phyloP scores from a whole-genome alignment of 2,797 vertebrate genomes.

The Pseudochromis fuscus region DNA sequence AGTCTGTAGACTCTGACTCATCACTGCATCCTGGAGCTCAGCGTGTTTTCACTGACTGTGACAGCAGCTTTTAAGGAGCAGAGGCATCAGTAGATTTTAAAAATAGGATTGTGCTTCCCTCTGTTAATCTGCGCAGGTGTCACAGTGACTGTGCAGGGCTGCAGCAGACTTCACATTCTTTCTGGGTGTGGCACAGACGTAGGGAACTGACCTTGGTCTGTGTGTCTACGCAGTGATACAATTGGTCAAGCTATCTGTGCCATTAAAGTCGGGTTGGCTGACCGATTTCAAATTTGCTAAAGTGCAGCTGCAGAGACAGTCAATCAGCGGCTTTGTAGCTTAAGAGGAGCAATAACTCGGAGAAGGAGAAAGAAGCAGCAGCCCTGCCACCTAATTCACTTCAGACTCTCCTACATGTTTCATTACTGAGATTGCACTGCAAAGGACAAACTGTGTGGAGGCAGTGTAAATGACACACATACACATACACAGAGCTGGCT shows the following conservation, averaged over 20 bases:
- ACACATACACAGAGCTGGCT: constrained; percentile 27
- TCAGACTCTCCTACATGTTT: constrained; percentile 55
- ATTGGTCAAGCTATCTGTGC: constrained; percentile 19
- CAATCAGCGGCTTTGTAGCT: constrained; percentile 43
- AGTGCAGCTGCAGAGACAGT: constrained; percentile 50
- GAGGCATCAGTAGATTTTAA: constrained; percentile 20
- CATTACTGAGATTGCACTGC: constrained; percentile 78
- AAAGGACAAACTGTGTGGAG: constrained; percentile 53
- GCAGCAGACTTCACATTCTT: constrained; percentile 1
- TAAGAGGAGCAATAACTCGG: constrained; percentile 56
- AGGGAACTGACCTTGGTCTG: constrained; percentile 40
- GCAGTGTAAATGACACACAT: constrained; percentile 33
- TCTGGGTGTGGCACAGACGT: constrained; percentile 18
- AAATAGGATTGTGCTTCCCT: constrained; percentile 38
- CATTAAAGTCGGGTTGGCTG: constrained; percentile 14
- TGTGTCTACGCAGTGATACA: constrained; percentile 18
- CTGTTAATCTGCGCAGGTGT: constrained; percentile 30
- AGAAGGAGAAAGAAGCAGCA: constrained; percentile 36
- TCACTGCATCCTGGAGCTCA: constrained; percentile 30
- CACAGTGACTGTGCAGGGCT: constrained; percentile 34
- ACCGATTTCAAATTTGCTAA: constrained; percentile 44
- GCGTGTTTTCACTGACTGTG: constrained; percentile 44
- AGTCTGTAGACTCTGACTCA: constrained; percentile 64
- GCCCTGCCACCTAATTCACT: constrained; percentile 68
- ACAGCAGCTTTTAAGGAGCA: constrained; percentile 37